These are phyloP conservation scores for Protonibea diacanthus DNA, from an alignment of 2,797 vertebrate genomes.

Conservation along the genomic window DNA sequence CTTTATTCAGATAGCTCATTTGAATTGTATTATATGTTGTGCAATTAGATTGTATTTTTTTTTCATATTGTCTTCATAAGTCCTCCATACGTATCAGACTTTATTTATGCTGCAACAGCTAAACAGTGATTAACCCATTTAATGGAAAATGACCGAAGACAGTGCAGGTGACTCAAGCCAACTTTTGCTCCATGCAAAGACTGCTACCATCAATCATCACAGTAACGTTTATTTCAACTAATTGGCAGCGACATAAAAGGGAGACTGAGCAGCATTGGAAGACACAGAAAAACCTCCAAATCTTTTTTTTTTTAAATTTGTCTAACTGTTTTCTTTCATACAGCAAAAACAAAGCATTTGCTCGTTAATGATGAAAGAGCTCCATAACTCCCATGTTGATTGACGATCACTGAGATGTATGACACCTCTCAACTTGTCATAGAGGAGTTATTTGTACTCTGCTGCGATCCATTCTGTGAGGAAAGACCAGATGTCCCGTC, in stretches of 20 bases:
- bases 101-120: constrained; percentile 1
- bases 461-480: constrained; percentile 85
- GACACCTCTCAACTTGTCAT: constrained; percentile 89
- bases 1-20: neutral
- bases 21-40: neutral
- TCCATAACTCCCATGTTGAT: constrained; percentile 85
- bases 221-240: constrained; percentile 78
- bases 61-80: neutral
- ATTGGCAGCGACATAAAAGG: constrained; percentile 81
- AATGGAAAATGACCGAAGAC: constrained; percentile 28
- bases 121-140: constrained; percentile 42
- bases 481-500: constrained; percentile 89
- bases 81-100: neutral
- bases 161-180: constrained; percentile 1
- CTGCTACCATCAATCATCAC: constrained; percentile 65
- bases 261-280: constrained; percentile 68
- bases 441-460: constrained; percentile 87
- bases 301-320: constrained; percentile 52
- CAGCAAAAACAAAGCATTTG: constrained; percentile 82
- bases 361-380: constrained; percentile 86
- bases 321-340: constrained; percentile 78
- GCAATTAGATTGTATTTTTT: neutral
- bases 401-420: constrained; percentile 89
- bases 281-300: constrained; percentile 54
- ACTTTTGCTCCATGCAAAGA: constrained; percentile 52